Percentiles rank a stretch among this genome's conserved stretches.
phyloP scores from a whole-genome alignment of 2,888 invertebrate genomes.

The Mellilla xanthometata region DNA sequence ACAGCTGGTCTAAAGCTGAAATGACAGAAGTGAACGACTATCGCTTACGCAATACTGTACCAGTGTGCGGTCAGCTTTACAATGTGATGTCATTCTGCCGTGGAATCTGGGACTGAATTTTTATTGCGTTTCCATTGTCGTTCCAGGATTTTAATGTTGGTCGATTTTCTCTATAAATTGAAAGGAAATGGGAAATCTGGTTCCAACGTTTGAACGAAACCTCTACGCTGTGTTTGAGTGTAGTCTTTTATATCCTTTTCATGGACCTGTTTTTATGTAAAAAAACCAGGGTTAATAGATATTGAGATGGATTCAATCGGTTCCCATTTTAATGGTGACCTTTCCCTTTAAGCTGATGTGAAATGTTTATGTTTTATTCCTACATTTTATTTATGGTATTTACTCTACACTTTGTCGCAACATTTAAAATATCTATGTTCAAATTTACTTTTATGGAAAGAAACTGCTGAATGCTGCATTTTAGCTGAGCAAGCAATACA shows the following conservation, averaged over 20 bases:
- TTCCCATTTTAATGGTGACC: constrained; percentile 2
- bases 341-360: not conserved
- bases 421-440: too few relatives aligned
- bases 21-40: too few relatives aligned
- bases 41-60: not conserved
- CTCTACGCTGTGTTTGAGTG: not conserved
- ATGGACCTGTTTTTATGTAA: constrained; percentile 3
- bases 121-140: constrained; percentile 21
- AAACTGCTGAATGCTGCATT: too few relatives aligned
- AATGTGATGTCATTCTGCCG: constrained; percentile 26
- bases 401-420: too few relatives aligned
- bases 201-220: not conserved
- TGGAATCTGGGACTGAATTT: constrained; percentile 22
- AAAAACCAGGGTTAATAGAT: constrained; percentile 5
- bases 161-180: constrained; percentile 10
- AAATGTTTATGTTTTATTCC: too few relatives aligned
- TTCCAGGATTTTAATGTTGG: constrained; percentile 14
- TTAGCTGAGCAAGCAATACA: too few relatives aligned
- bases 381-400: too few relatives aligned
- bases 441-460: too few relatives aligned
- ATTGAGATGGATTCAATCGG: constrained; percentile 8
- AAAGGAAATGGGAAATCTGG: constrained; percentile 4
- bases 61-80: constrained; percentile 10
- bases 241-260: not conserved
- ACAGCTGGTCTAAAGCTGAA: too few relatives aligned